Evolutionary conservation across 2,888 invertebrate genomes (phyloP).

Genomic region (Cloeon dipterum): DNA sequence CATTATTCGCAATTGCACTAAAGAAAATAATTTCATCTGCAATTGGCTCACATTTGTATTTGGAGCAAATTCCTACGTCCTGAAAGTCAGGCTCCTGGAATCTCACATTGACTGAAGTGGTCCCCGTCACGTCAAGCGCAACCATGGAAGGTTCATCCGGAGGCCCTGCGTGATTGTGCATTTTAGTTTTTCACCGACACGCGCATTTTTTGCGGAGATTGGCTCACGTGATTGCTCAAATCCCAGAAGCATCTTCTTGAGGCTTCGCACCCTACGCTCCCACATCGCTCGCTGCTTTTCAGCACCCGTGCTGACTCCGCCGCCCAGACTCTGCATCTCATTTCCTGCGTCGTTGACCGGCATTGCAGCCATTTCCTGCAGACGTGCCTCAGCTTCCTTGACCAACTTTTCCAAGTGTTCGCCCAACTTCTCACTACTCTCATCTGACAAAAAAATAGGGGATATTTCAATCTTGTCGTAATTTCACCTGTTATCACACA

Average conservation of each 20-base stretch:
- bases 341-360: conserved; percentile 5
- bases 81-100: conserved; percentile 42
- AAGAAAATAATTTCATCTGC: conserved; percentile 12
- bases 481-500: too few relatives aligned
- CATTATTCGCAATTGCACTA: too few relatives aligned
- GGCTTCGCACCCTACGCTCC: conserved; percentile 59
- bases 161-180: conserved; percentile 23
- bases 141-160: conserved; percentile 66
- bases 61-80: conserved; percentile 66
- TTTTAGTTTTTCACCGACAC: background rate
- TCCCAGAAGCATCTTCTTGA: conserved; percentile 60
- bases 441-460: conserved; percentile 31
- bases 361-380: conserved; percentile 42
- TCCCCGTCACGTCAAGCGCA: conserved; percentile 43
- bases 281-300: conserved; percentile 71
- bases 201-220: background rate
- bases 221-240: conserved; percentile 58
- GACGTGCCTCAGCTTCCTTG: conserved; percentile 59
- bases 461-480: too few relatives aligned
- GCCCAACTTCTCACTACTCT: conserved; percentile 47
- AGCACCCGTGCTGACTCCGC: conserved; percentile 47
- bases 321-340: conserved; percentile 5
- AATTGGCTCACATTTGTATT: conserved; percentile 89
- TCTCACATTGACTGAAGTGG: conserved; percentile 37
- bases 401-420: conserved; percentile 51